A percentile compares a stretch with the other conserved stretches of the same genome.
Evolutionary conservation across 2,797 vertebrate genomes (phyloP).

Genomic region (Gambusia yucatana): DNA sequence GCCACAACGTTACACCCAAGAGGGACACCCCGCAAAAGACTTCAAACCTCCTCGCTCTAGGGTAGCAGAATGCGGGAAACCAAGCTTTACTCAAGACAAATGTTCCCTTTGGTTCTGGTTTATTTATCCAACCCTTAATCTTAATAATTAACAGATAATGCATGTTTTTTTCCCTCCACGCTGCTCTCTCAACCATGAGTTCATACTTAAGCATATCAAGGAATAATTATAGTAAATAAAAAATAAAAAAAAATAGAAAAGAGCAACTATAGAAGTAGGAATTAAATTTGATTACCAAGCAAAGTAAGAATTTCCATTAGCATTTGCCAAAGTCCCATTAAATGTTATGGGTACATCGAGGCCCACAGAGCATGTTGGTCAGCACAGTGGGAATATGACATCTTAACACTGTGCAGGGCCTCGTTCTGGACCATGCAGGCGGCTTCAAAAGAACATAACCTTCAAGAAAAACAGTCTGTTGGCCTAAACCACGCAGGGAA

Average conservation of each 20-base stretch:
- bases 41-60: conserved; percentile 58
- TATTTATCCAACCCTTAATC: conserved; percentile 70
- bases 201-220: conserved; percentile 63
- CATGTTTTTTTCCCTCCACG: conserved; percentile 37
- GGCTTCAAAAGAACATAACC: conserved; percentile 81
- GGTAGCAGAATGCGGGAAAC: conserved; percentile 53
- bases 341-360: conserved; percentile 86
- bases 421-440: conserved; percentile 76
- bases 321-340: conserved; percentile 84
- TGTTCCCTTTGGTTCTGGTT: conserved; percentile 75
- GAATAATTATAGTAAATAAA: conserved; percentile 69
- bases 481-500: conserved; percentile 59
- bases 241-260: conserved; percentile 47
- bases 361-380: conserved; percentile 78
- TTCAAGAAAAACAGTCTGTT: conserved; percentile 68
- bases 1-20: conserved; percentile 33
- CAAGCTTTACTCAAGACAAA: conserved; percentile 73
- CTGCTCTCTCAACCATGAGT: conserved; percentile 44
- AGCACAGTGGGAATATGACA: conserved; percentile 84
- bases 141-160: conserved; percentile 80
- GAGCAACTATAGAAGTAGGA: conserved; percentile 58
- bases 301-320: conserved; percentile 85
- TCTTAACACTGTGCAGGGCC: conserved; percentile 85
- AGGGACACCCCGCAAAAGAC: conserved; percentile 57
- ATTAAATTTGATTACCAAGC: conserved; percentile 73